Evolutionary conservation across 2,113 vertebrate species (phyloP), one percentile per base, ranked within the genome.

Genomic region (Archocentrus centrarchus): DNA sequence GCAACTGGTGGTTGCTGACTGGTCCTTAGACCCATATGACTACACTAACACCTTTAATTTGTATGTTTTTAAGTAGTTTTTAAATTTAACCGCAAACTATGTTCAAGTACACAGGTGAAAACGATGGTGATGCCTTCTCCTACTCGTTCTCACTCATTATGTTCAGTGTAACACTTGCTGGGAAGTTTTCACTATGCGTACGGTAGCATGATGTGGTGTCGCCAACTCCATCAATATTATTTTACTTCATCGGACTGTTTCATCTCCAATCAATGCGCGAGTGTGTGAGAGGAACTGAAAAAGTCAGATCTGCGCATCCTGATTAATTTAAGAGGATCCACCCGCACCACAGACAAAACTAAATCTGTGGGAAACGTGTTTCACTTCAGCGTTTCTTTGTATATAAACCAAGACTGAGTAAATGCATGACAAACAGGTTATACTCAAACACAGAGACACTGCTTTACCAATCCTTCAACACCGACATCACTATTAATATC

Each of bases 341-440:
- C 47, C 7, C 11, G 1, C 0, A 2, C 17, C 47, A 58, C 20
- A 73, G 27, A 32, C 1, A 3, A 55, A 55, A 35, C 47, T 1
- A 73, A 73, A 73, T 55, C 68, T 35, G 27, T 73, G 68, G 68
- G 68, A 55, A 73, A 55, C 47, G 10, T 9, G 27, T 32, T 55
- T 35, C 68, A 35, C 47, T 55, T 53, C 15, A 50, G 41, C 3
- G 10, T 62, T 44, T 41, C 37, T 60, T 41, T 6, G 41, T 24
- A 24, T 24, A 24, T 24, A 24, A 24, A 24, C 24, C 24, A 24
- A 24, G 24, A 24, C 24, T 24, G 24, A 24, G 24, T 24, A 24
- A 24, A 24, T 24, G 24, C 24, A 24, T 24, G 24, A 24, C n/a
- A 78, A 5, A 41, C 30, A 27, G 32, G n/a, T 61, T 83, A 75